Evolutionary conservation across 2,888 invertebrate species (phyloP).

Genomic region (Platerodrilus igneus): DNA sequence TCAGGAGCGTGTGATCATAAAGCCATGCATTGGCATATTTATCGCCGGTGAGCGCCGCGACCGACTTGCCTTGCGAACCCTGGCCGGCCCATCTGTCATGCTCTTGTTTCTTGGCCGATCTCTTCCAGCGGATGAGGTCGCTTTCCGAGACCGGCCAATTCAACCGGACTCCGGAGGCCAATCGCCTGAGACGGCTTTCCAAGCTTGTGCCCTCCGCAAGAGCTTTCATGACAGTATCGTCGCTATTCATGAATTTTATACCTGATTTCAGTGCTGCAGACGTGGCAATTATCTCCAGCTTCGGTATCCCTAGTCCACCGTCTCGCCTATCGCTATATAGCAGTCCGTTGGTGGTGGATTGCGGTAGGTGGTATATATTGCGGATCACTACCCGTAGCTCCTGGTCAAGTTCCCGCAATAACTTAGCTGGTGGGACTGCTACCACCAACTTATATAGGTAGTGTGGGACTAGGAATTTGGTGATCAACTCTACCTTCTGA

Average conservation of each 20-base stretch:
- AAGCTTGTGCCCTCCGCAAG: constrained; percentile 25
- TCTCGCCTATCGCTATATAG: constrained; percentile 34
- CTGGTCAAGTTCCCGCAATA: constrained; percentile 29
- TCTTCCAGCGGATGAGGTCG: no score
- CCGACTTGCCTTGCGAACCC: no score
- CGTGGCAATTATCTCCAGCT: constrained; percentile 28
- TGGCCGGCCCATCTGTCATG: no score
- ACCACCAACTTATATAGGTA: constrained; percentile 39
- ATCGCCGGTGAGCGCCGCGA: no score
- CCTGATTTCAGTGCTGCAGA: constrained; percentile 15
- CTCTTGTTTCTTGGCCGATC: no score
- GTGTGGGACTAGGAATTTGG: constrained; percentile 41
- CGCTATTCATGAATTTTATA: constrained; percentile 14
- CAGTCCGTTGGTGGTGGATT: constrained; percentile 28
- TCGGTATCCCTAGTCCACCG: constrained; percentile 37
- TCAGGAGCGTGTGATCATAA: no score
- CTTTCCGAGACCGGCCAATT: no score
- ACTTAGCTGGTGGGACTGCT: constrained; percentile 27
- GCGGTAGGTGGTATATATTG: constrained; percentile 34
- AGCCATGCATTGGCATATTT: no score
- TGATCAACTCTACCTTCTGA: constrained; percentile 22
- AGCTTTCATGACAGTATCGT: constrained; percentile 32
- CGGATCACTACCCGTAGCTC: constrained; percentile 32
- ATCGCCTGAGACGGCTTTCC: constrained; percentile 27
- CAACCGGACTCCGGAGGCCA: constrained; percentile 23